phyloP scores from a whole-genome alignment of 2,888 invertebrate genomes.

The Tenthredo mesomela region DNA sequence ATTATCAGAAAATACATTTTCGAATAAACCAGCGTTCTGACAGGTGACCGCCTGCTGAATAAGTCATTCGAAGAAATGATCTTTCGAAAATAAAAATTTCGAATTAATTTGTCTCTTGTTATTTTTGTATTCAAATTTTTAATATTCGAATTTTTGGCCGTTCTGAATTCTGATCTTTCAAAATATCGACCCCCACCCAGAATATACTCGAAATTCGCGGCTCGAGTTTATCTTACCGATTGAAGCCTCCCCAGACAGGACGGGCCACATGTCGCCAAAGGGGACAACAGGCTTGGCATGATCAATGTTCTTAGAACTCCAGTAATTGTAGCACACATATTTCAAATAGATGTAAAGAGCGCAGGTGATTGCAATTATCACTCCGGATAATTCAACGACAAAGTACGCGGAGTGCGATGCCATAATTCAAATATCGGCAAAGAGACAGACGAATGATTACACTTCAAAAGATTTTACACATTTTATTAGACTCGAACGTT shows the following conservation, averaged over 20 bases:
- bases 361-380: neutral
- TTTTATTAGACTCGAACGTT: neutral
- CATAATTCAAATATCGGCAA: neutral
- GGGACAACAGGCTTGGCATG: constrained; percentile 26
- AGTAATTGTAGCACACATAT: constrained; percentile 7
- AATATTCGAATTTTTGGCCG: no score
- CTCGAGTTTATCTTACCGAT: neutral
- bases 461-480: neutral
- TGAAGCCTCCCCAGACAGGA: neutral
- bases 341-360: constrained; percentile 7
- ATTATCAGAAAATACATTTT: no score
- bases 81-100: no score
- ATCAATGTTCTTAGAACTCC: neutral
- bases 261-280: constrained; percentile 11
- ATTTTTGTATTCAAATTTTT: no score
- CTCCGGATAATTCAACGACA: neutral
- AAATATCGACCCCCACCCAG: no score
- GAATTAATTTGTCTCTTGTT: no score
- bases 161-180: no score
- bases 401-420: neutral
- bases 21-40: no score
- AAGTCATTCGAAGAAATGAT: no score
- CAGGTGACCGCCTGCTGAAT: no score
- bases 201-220: neutral
- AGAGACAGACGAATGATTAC: neutral